Evolutionary conservation across 1,140 invertebrate genomes (phyloP).

Genomic region (Idris sp.): DNA sequence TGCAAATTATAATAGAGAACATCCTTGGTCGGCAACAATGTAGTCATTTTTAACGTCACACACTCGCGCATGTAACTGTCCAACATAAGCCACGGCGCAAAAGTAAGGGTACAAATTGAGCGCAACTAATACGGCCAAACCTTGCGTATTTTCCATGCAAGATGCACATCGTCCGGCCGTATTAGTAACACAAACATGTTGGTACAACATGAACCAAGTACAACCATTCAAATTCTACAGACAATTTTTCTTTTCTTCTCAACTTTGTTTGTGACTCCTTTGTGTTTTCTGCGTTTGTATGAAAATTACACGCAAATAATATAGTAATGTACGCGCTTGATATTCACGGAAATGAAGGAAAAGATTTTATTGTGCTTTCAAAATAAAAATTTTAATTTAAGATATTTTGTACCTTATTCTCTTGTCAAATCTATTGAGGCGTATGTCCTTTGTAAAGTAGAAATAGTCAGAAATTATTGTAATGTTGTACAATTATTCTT

Average conservation of each 20-base stretch:
- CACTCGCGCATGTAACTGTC: conserved; percentile 18
- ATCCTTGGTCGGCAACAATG: conserved; percentile 32
- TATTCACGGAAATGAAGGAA: neutral
- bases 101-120: conserved; percentile 42
- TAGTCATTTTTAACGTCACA: conserved; percentile 38
- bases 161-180: conserved; percentile 14
- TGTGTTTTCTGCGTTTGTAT: conserved; percentile 11
- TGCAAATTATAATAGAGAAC: conserved; percentile 28
- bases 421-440: no score
- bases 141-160: conserved; percentile 39
- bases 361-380: no score
- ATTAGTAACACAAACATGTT: conserved; percentile 39
- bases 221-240: conserved; percentile 19
- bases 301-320: conserved; percentile 14
- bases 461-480: no score
- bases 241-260: conserved; percentile 19
- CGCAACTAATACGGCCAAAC: conserved; percentile 46
- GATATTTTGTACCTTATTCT: no score
- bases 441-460: no score
- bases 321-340: neutral
- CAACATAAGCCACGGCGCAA: conserved; percentile 4
- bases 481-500: no score
- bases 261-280: conserved; percentile 3
- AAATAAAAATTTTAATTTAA: no score
- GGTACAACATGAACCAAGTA: conserved; percentile 31